A percentile compares a stretch with the other conserved stretches of the same genome.
phyloP scores from a whole-genome alignment of 2,888 invertebrate genomes.

The Pammene fasciana region DNA sequence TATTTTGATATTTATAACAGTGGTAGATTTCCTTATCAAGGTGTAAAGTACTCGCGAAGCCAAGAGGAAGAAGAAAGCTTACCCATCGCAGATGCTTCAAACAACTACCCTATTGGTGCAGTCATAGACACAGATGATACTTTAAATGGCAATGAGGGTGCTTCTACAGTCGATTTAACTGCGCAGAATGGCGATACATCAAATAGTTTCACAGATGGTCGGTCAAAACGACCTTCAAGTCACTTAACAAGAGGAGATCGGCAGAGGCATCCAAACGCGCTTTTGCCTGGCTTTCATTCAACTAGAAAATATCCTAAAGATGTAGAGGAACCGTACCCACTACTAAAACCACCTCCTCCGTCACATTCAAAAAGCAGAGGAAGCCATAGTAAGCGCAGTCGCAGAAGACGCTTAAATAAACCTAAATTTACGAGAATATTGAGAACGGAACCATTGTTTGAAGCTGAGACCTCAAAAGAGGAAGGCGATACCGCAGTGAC shows the following conservation, averaged over 20 bases:
- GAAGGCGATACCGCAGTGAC: slow-evolving; percentile 57
- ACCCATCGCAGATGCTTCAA: slow-evolving; percentile 73
- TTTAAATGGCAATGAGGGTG: slow-evolving; percentile 60
- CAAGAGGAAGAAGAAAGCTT: slow-evolving; percentile 77
- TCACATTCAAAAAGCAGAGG: slow-evolving; percentile 57
- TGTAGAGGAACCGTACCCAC: slow-evolving; percentile 70
- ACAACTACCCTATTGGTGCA: slow-evolving; percentile 76
- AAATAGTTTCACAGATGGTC: slow-evolving; percentile 58
- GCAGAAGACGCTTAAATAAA: slow-evolving; percentile 64
- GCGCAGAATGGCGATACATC: slow-evolving; percentile 59
- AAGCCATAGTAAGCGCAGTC: slow-evolving; percentile 55
- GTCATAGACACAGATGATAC: slow-evolving; percentile 75
- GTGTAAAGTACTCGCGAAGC: slow-evolving; percentile 76
- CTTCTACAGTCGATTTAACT: slow-evolving; percentile 57
- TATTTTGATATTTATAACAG: slow-evolving; percentile 69
- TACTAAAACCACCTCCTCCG: slow-evolving; percentile 75
- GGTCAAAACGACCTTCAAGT: slow-evolving; percentile 59
- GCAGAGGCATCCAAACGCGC: slow-evolving; percentile 63
- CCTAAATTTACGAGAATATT: slow-evolving; percentile 63
- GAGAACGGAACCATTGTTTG: slow-evolving; percentile 70
- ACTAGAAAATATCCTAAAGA: slow-evolving; percentile 69
- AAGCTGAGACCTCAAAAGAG: slow-evolving; percentile 59
- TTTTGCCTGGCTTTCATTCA: slow-evolving; percentile 58
- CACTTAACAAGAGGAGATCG: slow-evolving; percentile 59
- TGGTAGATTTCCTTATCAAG: slow-evolving; percentile 70